Base-by-base conservation (phyloP, 2,797 vertebrate species). In the Poeciliopsis gracilis region DNA sequence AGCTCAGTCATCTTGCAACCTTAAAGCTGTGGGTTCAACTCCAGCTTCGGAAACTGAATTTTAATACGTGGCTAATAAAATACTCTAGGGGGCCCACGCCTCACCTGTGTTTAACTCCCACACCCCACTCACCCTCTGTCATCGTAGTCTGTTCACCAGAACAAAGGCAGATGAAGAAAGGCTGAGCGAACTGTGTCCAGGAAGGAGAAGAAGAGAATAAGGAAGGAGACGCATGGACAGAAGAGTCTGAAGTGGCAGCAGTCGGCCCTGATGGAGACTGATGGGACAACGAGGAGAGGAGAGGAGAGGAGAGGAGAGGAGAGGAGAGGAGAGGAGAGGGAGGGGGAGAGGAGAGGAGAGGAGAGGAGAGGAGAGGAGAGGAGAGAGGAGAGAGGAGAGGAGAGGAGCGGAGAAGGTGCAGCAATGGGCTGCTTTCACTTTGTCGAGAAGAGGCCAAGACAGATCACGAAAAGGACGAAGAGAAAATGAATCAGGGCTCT, bases 181-280 rank as follows among this genome's bases (percentile, higher is more conserved):
- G 87, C 75, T 81, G 74, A 77, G 74, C 70, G 76, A 83, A 78
- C 77, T 45, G 78, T 83, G 87, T 75, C 81, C 79, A 70, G 69
- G 75, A 77, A 79, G 75, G 79, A 75, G 85, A 85, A 82, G 76
- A 76, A 41, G 84, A 77, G 84, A 89, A 87, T 86, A 78, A 79
- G 86, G 90, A 76, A 89, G 86, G 86, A 95, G 94, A 95, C 91
- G 90, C 94, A 95, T 93, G 90, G 89, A 88, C 84, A 71, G 83
- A 89, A 89, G 88, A 91, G 91, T 82, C 85, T 85, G 89, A 93
- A 95, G 93, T 94, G 94, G 92, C 95, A 95, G 91, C 88, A 90
- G 84, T 94, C 91, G 73, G 87, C 77, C 69, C 81, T 94, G 93
- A 96, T 95, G 90, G 92, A 95, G 95, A 96, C 92, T 89, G 91